Conservation (phyloP, 2,797 vertebrate species). For the Paguma larvata region DNA sequence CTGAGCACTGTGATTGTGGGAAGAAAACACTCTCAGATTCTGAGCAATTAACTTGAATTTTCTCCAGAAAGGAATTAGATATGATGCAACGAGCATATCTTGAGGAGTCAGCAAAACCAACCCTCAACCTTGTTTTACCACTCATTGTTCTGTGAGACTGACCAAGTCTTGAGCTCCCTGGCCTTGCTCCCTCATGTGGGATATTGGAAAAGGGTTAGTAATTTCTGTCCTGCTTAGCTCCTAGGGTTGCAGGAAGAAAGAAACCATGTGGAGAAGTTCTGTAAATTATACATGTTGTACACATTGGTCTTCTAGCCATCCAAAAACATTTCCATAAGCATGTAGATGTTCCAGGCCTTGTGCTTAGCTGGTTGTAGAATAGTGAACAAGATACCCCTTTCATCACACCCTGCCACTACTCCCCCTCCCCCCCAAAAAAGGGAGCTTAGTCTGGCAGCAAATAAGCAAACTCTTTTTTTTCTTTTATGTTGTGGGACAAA, state of each 20-base stretch:
- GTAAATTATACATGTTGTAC: neutral
- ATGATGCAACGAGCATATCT: neutral
- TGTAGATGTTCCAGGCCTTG: neutral
- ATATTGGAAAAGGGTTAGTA: neutral
- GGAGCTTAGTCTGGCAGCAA: neutral
- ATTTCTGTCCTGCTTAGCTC: neutral
- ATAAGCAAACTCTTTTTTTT: neutral
- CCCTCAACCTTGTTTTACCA: neutral
- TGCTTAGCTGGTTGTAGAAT: slow-evolving; percentile 34
- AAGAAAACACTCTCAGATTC: neutral
- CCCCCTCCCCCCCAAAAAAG: accelerated
- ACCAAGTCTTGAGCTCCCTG: neutral
- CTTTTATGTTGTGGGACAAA: neutral
- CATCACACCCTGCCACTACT: neutral
- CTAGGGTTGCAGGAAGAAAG: neutral
- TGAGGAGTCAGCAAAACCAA: neutral
- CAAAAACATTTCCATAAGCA: neutral
- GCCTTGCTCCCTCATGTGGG: neutral
- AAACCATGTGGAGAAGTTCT: neutral
- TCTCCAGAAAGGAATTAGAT: neutral
- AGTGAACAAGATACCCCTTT: neutral
- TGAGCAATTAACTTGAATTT: neutral
- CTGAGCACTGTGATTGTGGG: neutral
- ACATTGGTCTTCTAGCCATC: neutral
- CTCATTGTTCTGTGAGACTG: neutral